Conservation (phyloP, 2,797 vertebrate genomes). For the Prionace glauca region DNA sequence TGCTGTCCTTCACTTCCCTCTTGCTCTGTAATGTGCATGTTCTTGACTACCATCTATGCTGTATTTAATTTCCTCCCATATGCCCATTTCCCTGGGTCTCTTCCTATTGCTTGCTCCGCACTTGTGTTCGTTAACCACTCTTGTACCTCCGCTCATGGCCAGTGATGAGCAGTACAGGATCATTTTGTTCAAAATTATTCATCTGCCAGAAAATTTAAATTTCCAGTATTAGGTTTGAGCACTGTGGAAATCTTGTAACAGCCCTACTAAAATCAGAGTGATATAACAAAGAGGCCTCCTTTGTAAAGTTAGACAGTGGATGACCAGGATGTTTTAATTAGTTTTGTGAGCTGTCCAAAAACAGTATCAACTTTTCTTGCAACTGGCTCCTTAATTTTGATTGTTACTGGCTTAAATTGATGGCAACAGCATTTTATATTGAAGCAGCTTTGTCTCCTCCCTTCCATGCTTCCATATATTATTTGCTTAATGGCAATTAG, state of each 20-base stretch:
- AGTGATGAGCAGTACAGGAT: not conserved
- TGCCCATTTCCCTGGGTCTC: too few species aligned
- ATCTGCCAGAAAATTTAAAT: not conserved
- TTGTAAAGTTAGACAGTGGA: not conserved
- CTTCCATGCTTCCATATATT: not conserved
- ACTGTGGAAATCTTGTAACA: not conserved
- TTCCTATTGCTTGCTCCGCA: not conserved
- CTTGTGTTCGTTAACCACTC: not conserved
- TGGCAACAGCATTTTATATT: not conserved
- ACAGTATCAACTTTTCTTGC: not conserved
- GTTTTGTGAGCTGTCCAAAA: not conserved
- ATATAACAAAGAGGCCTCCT: not conserved
- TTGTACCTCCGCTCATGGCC: not conserved
- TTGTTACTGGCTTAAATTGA: not conserved
- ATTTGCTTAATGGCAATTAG: not conserved
- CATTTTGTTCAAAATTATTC: not conserved
- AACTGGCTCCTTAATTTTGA: not conserved
- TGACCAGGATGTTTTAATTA: not conserved
- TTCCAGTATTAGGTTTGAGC: not conserved
- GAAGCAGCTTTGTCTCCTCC: not conserved
- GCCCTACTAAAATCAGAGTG: not conserved
- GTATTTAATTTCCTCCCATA: not conserved
- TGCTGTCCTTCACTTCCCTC: not conserved
- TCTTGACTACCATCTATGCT: not conserved
- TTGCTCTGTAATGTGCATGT: not conserved